Conservation (phyloP, 64 coral and sea anemone species). For the Stichodactyla helianthus region DNA sequence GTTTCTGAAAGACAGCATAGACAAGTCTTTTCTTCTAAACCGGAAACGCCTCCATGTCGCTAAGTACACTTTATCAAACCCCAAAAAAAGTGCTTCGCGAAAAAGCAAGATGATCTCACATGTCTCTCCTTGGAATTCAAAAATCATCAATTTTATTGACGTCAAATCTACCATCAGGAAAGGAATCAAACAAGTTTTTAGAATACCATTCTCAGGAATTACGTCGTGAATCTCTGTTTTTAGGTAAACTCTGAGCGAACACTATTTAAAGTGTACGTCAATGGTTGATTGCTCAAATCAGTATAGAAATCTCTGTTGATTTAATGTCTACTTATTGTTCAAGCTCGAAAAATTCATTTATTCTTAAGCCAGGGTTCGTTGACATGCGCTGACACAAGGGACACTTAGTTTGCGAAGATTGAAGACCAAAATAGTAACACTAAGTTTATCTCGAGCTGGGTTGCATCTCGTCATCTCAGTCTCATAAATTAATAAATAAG, state of each 20-base stretch:
- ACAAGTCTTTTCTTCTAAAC: not conserved
- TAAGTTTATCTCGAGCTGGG: not conserved
- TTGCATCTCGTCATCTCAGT: slow-evolving; percentile 7
- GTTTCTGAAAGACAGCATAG: not conserved
- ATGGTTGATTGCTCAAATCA: slow-evolving; percentile 13
- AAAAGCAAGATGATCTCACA: not conserved
- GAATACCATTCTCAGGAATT: not conserved
- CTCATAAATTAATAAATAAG: not conserved
- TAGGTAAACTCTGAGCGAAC: slow-evolving; percentile 23
- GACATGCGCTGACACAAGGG: slow-evolving; percentile 63
- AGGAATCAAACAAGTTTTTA: not conserved
- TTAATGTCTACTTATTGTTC: slow-evolving; percentile 51
- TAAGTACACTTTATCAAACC: not conserved
- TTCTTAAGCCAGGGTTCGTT: slow-evolving; percentile 59
- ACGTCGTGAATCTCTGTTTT: slow-evolving; percentile 1
- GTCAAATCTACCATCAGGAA: not conserved
- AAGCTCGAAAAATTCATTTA: slow-evolving; percentile 84
- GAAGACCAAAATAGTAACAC: slow-evolving; percentile 68
- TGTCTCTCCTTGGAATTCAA: not conserved
- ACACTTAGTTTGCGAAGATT: slow-evolving; percentile 35
- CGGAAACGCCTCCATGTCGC: slow-evolving; percentile 3
- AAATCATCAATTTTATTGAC: not conserved
- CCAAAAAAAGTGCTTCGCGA: not conserved
- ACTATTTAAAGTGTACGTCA: slow-evolving; percentile 47
- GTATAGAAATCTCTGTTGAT: slow-evolving; percentile 47